Evolutionary conservation across 2,797 vertebrate species (phyloP).

Genomic region (Myotis pilosus): DNA sequence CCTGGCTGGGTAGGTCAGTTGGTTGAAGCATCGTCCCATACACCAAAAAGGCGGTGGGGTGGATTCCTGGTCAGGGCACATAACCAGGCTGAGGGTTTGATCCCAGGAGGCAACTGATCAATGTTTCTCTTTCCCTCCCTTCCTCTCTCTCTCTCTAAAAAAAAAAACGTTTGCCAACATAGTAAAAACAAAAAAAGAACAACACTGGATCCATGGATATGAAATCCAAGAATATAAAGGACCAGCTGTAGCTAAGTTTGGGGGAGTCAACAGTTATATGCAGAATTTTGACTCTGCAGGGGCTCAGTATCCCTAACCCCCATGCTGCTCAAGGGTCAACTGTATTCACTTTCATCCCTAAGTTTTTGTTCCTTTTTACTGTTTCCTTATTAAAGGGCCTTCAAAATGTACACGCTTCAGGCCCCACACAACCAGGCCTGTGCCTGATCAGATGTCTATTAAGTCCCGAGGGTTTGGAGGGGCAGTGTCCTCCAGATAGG

Average conservation of each 20-base stretch:
- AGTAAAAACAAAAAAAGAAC: neutral
- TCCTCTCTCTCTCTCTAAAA: neutral
- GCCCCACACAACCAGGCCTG: neutral
- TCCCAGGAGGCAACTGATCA: neutral
- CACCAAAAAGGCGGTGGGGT: neutral
- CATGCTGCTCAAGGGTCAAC: neutral
- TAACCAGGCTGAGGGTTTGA: too few relatives aligned
- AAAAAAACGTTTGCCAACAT: neutral
- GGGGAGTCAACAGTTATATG: neutral
- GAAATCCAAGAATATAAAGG: neutral
- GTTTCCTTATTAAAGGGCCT: neutral
- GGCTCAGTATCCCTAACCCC: neutral
- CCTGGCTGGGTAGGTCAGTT: neutral
- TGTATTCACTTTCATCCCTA: neutral
- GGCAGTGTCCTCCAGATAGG: fast-evolving
- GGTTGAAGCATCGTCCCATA: neutral
- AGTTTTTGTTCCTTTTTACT: neutral
- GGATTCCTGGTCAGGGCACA: neutral
- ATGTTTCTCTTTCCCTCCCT: neutral
- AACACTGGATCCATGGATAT: neutral
- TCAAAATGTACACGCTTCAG: neutral
- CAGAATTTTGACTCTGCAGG: neutral
- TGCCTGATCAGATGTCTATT: neutral
- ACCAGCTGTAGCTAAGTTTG: neutral
- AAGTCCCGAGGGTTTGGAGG: neutral